Conservation (phyloP, 2,797 vertebrate genomes). For the Anableps anableps region DNA sequence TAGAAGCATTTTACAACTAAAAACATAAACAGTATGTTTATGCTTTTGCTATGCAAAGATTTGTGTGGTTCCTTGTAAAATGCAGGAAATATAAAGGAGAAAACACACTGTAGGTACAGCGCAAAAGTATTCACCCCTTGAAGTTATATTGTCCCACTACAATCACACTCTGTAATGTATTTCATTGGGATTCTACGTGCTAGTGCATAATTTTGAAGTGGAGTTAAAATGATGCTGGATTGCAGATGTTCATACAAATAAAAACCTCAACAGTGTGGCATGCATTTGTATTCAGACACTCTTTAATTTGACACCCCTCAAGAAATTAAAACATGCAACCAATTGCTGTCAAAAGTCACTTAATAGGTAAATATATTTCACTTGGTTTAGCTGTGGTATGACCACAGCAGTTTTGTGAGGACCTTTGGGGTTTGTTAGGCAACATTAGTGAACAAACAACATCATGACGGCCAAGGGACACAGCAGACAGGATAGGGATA, state of each 20-base stretch:
- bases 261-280: neutral
- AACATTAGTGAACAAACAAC: neutral
- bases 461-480: too few relatives aligned
- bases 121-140: neutral
- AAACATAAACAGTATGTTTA: constrained; percentile 26
- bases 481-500: neutral
- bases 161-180: neutral
- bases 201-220: neutral
- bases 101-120: neutral
- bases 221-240: neutral
- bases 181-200: neutral
- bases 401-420: too few relatives aligned
- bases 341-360: neutral
- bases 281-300: neutral
- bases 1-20: constrained; percentile 24
- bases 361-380: too few relatives aligned
- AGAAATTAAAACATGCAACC: neutral
- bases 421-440: neutral
- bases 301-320: neutral
- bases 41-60: constrained; percentile 18
- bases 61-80: constrained; percentile 21
- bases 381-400: too few relatives aligned
- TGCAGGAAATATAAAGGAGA: constrained; percentile 20
- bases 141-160: neutral
- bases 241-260: neutral